A percentile compares a stretch with the other conserved stretches of the same genome.
Evolutionary conservation across 2,797 vertebrate genomes (phyloP).

Genomic region (Lycodopsis pacificus): DNA sequence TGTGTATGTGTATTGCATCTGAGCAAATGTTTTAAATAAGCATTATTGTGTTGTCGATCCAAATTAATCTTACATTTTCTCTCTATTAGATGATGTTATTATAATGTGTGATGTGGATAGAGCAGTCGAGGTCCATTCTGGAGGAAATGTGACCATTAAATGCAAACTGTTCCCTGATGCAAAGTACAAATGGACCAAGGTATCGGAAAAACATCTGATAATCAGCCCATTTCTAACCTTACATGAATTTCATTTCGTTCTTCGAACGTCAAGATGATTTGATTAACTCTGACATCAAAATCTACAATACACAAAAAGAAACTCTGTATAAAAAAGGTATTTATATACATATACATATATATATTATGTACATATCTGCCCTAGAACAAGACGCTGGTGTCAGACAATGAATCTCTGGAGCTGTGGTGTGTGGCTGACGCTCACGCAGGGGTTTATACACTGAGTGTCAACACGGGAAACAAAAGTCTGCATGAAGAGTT

Average conservation of each 20-base stretch:
- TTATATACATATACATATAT: constrained; percentile 6
- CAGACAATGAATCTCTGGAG: constrained; percentile 61
- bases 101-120: constrained; percentile 58
- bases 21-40: neutral
- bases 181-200: constrained; percentile 77
- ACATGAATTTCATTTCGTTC: constrained; percentile 8
- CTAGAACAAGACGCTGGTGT: constrained; percentile 65
- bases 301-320: neutral
- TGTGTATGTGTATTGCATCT: neutral
- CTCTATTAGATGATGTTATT: constrained; percentile 59
- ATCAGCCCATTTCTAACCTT: neutral
- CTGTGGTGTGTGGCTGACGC: constrained; percentile 59
- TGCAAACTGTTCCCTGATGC: constrained; percentile 42
- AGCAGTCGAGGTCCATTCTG: constrained; percentile 43
- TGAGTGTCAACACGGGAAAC: constrained; percentile 62
- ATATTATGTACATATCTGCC: no score
- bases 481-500: constrained; percentile 57
- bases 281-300: constrained; percentile 23
- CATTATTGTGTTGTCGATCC: neutral
- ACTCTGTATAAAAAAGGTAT: neutral
- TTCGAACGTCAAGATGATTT: constrained; percentile 1
- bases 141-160: constrained; percentile 67
- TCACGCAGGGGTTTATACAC: constrained; percentile 69
- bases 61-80: constrained; percentile 2
- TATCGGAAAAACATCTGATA: constrained; percentile 31